phyloP scores from a whole-genome alignment of 2,797 vertebrate species.

The Sebastolobus altivelis region DNA sequence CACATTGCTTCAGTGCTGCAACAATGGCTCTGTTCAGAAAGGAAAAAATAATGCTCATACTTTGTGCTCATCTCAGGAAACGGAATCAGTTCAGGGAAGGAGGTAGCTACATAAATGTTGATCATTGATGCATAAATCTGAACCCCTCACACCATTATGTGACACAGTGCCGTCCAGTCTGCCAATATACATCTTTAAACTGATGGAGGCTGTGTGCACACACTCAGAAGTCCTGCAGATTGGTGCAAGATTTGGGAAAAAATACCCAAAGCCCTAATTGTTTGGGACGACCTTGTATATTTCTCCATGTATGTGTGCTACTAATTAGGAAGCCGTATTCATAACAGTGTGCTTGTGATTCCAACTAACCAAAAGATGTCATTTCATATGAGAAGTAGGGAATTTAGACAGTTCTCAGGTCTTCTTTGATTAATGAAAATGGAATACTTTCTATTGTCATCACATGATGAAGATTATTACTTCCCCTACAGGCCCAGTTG shows the following conservation, averaged over 20 bases:
- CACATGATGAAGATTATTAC: neutral
- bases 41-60: slow-evolving; percentile 2
- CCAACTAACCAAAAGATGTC: neutral
- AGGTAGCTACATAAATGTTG: slow-evolving; percentile 51
- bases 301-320: neutral
- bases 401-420: slow-evolving; percentile 11
- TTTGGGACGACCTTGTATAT: neutral
- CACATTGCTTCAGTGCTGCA: slow-evolving; percentile 34
- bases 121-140: neutral
- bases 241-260: slow-evolving; percentile 3
- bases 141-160: neutral
- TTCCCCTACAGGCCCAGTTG: slow-evolving; percentile 13
- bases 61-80: slow-evolving; percentile 50
- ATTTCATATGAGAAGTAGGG: neutral
- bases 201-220: neutral
- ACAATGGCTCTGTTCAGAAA: slow-evolving; percentile 50
- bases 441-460: neutral
- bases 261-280: neutral
- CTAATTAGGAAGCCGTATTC: slow-evolving; percentile 1
- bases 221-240: slow-evolving; percentile 15
- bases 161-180: slow-evolving; percentile 1
- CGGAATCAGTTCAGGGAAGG: slow-evolving; percentile 26
- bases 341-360: slow-evolving; percentile 27
- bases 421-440: slow-evolving; percentile 6
- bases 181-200: neutral